Conservation (phyloP, 2,113 vertebrate species). For the Lepisosteus oculatus region DNA sequence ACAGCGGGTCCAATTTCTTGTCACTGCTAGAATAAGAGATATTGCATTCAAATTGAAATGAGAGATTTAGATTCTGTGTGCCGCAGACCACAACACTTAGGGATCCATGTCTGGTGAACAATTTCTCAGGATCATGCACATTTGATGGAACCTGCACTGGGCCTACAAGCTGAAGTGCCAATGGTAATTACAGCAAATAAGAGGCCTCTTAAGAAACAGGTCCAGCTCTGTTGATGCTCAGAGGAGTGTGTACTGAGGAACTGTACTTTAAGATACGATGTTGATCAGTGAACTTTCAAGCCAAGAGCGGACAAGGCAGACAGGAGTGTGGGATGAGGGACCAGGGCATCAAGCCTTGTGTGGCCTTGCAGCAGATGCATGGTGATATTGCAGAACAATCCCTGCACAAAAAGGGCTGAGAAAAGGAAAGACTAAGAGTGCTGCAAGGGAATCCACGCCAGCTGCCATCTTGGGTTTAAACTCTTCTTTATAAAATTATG, state of each 20-base stretch:
- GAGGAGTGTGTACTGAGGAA: background rate
- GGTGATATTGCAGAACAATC: constrained; percentile 37
- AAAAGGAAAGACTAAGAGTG: background rate
- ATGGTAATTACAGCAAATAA: constrained; percentile 61
- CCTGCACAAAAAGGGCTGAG: constrained; percentile 37
- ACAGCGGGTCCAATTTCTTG: too few species aligned
- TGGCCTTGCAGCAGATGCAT: constrained; percentile 13
- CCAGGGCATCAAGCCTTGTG: too few species aligned
- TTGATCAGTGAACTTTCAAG: constrained; percentile 32
- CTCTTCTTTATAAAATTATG: background rate
- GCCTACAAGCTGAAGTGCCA: constrained; percentile 62
- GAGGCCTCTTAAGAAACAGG: constrained; percentile 48
- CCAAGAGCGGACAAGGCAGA: constrained; percentile 31
- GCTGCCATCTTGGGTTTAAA: constrained; percentile 38
- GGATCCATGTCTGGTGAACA: constrained; percentile 37
- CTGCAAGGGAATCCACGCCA: constrained; percentile 26
- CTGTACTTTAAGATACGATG: constrained; percentile 31
- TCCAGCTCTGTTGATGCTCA: constrained; percentile 42
- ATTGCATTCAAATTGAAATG: too few species aligned
- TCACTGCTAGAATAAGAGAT: too few species aligned
- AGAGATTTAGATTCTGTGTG: constrained; percentile 19
- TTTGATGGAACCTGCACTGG: constrained; percentile 57
- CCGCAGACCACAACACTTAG: constrained; percentile 31
- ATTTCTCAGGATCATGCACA: constrained; percentile 37
- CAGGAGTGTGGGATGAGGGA: constrained; percentile 11